These are phyloP conservation scores for Pimephales promelas DNA, from an alignment of 2,113 vertebrate genomes.

Conservation along the genomic window DNA sequence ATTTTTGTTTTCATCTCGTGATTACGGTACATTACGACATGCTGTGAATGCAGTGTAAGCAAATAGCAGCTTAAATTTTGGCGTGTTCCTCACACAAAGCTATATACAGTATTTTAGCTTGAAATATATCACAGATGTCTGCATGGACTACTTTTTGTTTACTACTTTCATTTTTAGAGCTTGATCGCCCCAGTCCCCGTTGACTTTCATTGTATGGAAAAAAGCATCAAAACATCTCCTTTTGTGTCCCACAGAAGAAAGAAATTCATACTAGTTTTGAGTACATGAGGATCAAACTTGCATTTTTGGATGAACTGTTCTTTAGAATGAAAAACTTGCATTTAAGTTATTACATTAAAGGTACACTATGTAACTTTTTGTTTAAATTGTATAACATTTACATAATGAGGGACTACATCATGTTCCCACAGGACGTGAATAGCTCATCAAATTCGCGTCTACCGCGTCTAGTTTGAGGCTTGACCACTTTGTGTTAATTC, in stretches of 20 bases:
- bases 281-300: neutral
- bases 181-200: neutral
- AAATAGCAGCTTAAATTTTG: neutral
- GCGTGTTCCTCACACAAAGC: neutral
- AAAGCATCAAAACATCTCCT: neutral
- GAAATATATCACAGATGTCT: too few relatives aligned
- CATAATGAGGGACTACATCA: too few relatives aligned
- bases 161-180: neutral
- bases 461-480: too few relatives aligned
- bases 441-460: too few relatives aligned
- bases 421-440: too few relatives aligned
- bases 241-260: conserved; percentile 7
- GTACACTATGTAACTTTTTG: neutral
- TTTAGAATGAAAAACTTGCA: neutral
- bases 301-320: neutral
- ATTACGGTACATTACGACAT: too few relatives aligned
- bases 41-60: too few relatives aligned
- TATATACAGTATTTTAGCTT: neutral
- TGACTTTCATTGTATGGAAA: neutral
- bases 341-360: neutral
- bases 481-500: too few relatives aligned
- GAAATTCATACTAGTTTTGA: neutral
- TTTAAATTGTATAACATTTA: too few relatives aligned
- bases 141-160: neutral
- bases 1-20: too few relatives aligned